Evolutionary conservation across 92 coral and sea anemone species (phyloP), one percentile per base, ranked within the genome.

Genomic region (Epizoanthus illoricatus): DNA sequence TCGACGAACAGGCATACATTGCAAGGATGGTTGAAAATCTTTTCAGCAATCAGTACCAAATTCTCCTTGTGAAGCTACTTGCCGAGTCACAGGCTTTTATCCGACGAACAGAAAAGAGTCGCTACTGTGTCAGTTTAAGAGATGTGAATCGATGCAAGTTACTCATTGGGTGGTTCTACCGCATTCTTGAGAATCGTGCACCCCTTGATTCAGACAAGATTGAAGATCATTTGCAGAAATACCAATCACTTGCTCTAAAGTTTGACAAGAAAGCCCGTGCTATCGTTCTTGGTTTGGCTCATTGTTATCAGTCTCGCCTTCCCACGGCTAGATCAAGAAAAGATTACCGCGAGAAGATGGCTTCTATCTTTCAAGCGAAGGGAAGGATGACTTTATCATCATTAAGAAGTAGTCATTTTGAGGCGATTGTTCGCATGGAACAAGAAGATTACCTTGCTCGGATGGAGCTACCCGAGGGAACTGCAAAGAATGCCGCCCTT

Each of bases 391-490:
- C 7, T 20, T n/a, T 55, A 24, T 9, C 61, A 18, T 71, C 66
- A 2, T 75, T 74, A 42, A 69, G 7, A 21, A 42, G 73, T 5
- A 85, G 85, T 80, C 74, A 76, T 36, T 96, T 96, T 84, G 90
- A 90, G 41, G 91, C 91, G 13, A 90, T 96, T 66, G 89, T 96
- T 1, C 93, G 99, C 69, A 89, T 92, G 43, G 99, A 96, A 39
- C 93, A 96, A 74, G 99, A 96, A 70, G 98, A 96, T 65, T 96
- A 90, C 86, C 92, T 96, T 18, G 88, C 87, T 19, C 88, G 99
- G 59, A 96, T 96, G 99, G 99, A 96, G 85, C 94, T 93, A 24
- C 99, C 99, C 65, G 83, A 87, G 8, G 99, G 99, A 75, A 96
- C 98, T 54, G 99, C 99, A 18, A 89, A 87, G 59, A 96, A 96